Percentiles rank a stretch among this genome's conserved stretches.
Evolutionary conservation across 1,140 invertebrate species (phyloP).

Genomic region (Solenopsis fugax): DNA sequence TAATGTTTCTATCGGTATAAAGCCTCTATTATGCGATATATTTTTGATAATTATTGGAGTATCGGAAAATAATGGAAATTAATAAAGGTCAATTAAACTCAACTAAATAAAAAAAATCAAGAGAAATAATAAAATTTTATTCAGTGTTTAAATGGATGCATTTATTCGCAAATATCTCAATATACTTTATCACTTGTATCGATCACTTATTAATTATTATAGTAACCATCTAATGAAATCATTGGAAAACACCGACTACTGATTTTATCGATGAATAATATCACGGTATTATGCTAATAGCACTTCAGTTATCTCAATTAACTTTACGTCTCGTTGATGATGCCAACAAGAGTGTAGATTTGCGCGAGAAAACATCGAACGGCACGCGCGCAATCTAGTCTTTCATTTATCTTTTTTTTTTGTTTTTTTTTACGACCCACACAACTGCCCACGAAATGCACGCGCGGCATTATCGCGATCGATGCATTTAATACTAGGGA

Average conservation of each 20-base stretch:
- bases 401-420: not conserved
- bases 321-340: constrained; percentile 33
- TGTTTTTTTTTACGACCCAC: constrained; percentile 14
- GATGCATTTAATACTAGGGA: not conserved
- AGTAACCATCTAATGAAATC: constrained; percentile 23
- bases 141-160: not conserved
- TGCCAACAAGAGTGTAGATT: not conserved
- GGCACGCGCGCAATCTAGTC: not conserved
- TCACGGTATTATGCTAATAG: not conserved
- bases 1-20: not conserved
- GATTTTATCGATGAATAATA: constrained; percentile 38
- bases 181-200: constrained; percentile 2
- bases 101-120: not conserved
- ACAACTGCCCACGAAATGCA: not conserved
- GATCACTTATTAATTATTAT: constrained; percentile 28
- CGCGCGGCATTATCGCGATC: not conserved
- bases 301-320: constrained; percentile 20
- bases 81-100: not conserved
- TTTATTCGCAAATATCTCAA: not conserved
- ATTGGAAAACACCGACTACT: constrained; percentile 2
- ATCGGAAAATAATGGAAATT: not conserved
- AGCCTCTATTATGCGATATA: not conserved
- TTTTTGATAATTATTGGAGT: not conserved
- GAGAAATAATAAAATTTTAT: not conserved
- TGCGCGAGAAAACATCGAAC: constrained; percentile 7